Conservation (phyloP, 2,797 vertebrate species). For the Labroides dimidiatus region DNA sequence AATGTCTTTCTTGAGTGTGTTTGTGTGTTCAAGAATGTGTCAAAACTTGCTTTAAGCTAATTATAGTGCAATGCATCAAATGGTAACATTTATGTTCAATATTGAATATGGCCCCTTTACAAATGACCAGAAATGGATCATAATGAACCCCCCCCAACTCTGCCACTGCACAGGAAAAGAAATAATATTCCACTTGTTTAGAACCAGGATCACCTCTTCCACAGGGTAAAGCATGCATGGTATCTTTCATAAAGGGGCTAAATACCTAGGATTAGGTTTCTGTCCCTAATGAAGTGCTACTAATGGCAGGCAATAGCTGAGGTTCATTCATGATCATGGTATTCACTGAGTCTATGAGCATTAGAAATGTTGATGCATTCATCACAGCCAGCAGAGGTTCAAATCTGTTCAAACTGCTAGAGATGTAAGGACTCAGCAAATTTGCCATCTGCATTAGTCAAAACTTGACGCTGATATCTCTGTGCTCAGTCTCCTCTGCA, state of each 20-base stretch:
- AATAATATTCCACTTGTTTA: neutral
- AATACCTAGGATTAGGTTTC: neutral
- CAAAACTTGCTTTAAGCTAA: too few relatives aligned
- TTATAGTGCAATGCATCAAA: too few relatives aligned
- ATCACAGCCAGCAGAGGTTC: conserved; percentile 18
- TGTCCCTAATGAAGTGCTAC: conserved; percentile 1
- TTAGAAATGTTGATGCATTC: conserved; percentile 55
- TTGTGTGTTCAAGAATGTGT: too few relatives aligned
- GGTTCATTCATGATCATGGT: conserved; percentile 23
- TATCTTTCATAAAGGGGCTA: neutral
- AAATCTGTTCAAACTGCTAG: conserved; percentile 30
- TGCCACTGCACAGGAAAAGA: too few relatives aligned
- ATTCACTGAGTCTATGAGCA: conserved; percentile 33
- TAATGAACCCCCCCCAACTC: too few relatives aligned
- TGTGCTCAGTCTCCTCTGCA: conserved; percentile 26
- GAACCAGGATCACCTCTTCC: neutral
- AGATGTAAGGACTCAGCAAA: conserved; percentile 43
- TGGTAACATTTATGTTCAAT: too few relatives aligned
- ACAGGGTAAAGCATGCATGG: neutral
- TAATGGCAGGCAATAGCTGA: conserved; percentile 23
- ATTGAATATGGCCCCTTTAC: too few relatives aligned
- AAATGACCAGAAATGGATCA: too few relatives aligned
- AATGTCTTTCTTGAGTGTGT: too few relatives aligned
- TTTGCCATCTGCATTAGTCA: conserved; percentile 58
- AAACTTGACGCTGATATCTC: conserved; percentile 30